Conservation (phyloP, 2,797 vertebrate genomes). For the Microctenopoma steveboyesi region DNA sequence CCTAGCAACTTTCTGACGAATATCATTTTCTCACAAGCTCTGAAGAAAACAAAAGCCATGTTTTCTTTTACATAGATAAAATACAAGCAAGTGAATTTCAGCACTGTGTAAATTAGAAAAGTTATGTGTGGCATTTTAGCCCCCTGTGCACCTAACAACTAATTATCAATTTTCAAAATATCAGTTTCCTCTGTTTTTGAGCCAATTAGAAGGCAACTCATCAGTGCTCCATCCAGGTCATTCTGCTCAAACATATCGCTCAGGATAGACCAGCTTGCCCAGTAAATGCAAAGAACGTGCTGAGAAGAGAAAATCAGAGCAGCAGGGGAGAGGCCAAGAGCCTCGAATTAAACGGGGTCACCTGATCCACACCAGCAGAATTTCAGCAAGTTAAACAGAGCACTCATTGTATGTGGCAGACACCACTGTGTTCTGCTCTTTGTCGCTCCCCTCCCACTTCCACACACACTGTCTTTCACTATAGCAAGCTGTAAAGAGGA, state of each 20-base stretch:
- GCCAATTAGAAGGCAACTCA: conserved; percentile 68
- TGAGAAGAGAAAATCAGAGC: conserved; percentile 85
- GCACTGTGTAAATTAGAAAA: neutral
- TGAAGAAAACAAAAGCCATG: conserved; percentile 5
- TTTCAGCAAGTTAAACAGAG: conserved; percentile 88
- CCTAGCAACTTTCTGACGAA: conserved; percentile 41
- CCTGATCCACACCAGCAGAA: conserved; percentile 85
- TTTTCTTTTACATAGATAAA: conserved; percentile 26
- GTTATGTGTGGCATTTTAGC: neutral
- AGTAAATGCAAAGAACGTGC: conserved; percentile 80
- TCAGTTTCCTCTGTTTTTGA: conserved; percentile 49
- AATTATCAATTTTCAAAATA: conserved; percentile 12
- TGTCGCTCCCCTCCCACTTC: conserved; percentile 85
- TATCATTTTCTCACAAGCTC: conserved; percentile 28
- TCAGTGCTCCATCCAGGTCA: conserved; percentile 43
- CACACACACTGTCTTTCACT: conserved; percentile 76
- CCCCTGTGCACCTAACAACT: neutral
- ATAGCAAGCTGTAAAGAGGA: conserved; percentile 50
- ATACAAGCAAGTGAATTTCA: conserved; percentile 4
- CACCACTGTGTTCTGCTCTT: conserved; percentile 89
- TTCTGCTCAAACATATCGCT: conserved; percentile 51
- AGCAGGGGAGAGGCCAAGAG: conserved; percentile 81
- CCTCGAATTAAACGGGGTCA: conserved; percentile 86
- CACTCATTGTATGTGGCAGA: conserved; percentile 90
- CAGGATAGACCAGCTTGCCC: conserved; percentile 39